Percentiles rank a stretch among this genome's conserved stretches.
phyloP scores from a whole-genome alignment of 2,797 vertebrate genomes.

The Hemibagrus guttatus region DNA sequence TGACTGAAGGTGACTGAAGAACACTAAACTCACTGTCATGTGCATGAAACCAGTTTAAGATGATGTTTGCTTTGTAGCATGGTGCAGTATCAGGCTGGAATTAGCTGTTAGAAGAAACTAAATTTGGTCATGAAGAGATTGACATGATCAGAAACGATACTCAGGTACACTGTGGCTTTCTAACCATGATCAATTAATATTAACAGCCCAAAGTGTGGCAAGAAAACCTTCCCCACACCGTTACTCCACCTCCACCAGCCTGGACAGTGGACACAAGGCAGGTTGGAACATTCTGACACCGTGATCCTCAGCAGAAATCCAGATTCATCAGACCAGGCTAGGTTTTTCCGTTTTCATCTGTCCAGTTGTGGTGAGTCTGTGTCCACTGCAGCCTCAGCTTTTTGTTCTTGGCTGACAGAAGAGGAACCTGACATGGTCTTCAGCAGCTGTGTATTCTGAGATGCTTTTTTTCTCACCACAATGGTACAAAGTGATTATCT shows the following conservation, averaged over 20 bases:
- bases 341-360: background rate
- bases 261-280: background rate
- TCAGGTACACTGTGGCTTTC: background rate
- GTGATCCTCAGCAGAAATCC: no score
- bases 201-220: background rate
- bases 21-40: background rate
- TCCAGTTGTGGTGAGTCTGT: background rate
- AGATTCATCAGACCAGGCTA: background rate
- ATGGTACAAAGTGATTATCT: no score
- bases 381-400: background rate
- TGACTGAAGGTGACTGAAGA: background rate
- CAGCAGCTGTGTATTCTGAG: background rate
- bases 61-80: background rate
- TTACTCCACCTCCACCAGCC: background rate
- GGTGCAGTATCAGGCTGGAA: background rate
- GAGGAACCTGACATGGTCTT: background rate
- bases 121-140: background rate
- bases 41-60: background rate
- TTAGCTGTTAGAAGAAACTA: background rate
- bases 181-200: background rate
- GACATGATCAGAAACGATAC: background rate
- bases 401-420: background rate
- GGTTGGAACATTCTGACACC: background rate
- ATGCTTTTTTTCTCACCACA: background rate
- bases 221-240: background rate